phyloP scores from a whole-genome alignment of 2,113 vertebrate genomes.

The Datnioides undecimradiatus region DNA sequence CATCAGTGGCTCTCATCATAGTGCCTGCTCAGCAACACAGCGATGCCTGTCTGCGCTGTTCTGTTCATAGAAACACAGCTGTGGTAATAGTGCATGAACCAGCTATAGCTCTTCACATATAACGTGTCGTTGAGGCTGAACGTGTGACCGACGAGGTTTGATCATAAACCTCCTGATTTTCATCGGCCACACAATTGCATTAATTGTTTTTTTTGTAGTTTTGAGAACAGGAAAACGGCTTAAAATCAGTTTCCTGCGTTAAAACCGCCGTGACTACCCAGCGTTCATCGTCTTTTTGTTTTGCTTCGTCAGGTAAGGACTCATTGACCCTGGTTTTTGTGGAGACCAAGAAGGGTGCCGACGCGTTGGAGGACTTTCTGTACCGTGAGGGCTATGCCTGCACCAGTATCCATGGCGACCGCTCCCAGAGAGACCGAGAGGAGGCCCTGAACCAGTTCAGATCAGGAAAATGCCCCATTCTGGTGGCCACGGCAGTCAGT shows the following conservation, averaged over 20 bases:
- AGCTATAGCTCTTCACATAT: background rate
- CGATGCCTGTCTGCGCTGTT: slow-evolving; percentile 19
- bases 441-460: slow-evolving; percentile 97
- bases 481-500: slow-evolving; percentile 97
- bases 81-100: slow-evolving; percentile 24
- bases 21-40: slow-evolving; percentile 41
- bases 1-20: slow-evolving; percentile 45
- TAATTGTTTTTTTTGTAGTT: too few species aligned
- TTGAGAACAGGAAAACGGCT: too few species aligned
- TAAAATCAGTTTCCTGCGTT: background rate
- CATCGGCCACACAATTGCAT: too few species aligned
- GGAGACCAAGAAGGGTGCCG: slow-evolving; percentile 98
- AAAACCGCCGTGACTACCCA: background rate
- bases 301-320: slow-evolving; percentile 88
- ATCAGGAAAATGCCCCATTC: slow-evolving; percentile 96
- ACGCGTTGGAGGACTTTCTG: slow-evolving; percentile 95
- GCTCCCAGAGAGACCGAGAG: slow-evolving; percentile 96
- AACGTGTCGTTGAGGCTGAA: background rate
- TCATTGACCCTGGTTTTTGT: slow-evolving; percentile 97
- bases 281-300: background rate
- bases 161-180: background rate
- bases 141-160: background rate
- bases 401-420: slow-evolving; percentile 98
- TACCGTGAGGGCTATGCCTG: slow-evolving; percentile 96
- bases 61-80: slow-evolving; percentile 6